Base-by-base conservation (phyloP, 2,888 invertebrate species). In the Diadromus collaris region DNA sequence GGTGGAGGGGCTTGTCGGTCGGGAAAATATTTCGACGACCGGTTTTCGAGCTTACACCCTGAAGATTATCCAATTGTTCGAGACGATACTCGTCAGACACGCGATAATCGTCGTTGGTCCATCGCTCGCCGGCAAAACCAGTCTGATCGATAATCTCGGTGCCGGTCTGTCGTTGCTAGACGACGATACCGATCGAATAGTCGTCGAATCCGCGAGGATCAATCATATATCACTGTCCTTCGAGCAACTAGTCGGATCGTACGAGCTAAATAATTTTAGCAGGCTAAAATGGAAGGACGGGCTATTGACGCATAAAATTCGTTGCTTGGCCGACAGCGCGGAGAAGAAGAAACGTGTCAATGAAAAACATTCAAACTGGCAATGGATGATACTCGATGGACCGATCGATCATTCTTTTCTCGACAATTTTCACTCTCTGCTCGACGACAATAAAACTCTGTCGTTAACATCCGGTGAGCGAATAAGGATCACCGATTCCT, bases 321-420 rank as follows among this genome's bases (percentile, higher is more conserved):
- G 93, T 88, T 86, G 91, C 85, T 88, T 91, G 89, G 91, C 92
- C 1, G 91, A 48, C 9, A 27, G n/a, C n/a, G n/a, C n/a, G n/a
- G n/a, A 6, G 29, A 90, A 16, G 89, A 91, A 0, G 90, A 91
- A 70, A 16, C 29, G 0, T 48, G 87, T 4, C 10, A 51, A 2
- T 10, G 9, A 41, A 21, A 34, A 63, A 3, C 29, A 27, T 21
- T 19, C 29, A 0, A 54, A 91, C 82, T 88, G 92, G 65, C 93
- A 93, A 65, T 94, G 94, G 94, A 89, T 94, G 6, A 90, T 94
- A 72, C 93, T 94, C 86, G 94, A 94, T 85, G 94, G 94, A 1
- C 92, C 93, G 2, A 92, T 94, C 24, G 93, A 93, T 83, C 91
- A 68, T 6, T 41, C 91, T 16, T 94, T 93, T 93, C 92, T 93